A percentile compares a stretch with the other conserved stretches of the same genome.
Conservation (phyloP, 1,140 invertebrate species). For the Helicoverpa armigera region DNA sequence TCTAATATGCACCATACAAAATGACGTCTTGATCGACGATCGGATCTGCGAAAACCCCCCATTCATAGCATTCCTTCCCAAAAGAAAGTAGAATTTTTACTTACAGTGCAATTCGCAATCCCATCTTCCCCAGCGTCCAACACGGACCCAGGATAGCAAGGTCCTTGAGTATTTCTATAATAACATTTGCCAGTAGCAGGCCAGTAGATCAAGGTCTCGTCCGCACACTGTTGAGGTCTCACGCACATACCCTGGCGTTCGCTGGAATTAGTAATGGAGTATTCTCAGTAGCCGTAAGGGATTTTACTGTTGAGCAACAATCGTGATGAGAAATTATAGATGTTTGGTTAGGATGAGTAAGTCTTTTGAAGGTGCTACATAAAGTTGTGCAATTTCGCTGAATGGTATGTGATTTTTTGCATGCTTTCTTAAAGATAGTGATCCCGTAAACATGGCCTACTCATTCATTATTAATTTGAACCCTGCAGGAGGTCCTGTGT, state of each 20-base stretch:
- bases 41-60: too few relatives aligned
- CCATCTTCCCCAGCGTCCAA: conserved; percentile 87
- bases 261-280: conserved; percentile 65
- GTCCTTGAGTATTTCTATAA: conserved; percentile 89
- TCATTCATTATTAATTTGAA: too few relatives aligned
- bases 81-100: conserved; percentile 40
- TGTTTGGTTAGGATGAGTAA: not conserved
- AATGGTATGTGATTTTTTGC: not conserved
- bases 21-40: too few relatives aligned
- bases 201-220: conserved; percentile 90
- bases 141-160: conserved; percentile 91
- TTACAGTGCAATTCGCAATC: conserved; percentile 88
- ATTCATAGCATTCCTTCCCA: not conserved
- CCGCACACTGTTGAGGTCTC: conserved; percentile 87
- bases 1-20: too few relatives aligned
- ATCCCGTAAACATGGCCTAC: too few relatives aligned
- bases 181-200: conserved; percentile 91
- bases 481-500: too few relatives aligned
- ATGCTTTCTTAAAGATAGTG: too few relatives aligned
- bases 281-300: conserved; percentile 5
- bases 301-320: not conserved
- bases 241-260: conserved; percentile 90
- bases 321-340: conserved; percentile 14
- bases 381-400: not conserved
- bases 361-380: not conserved